phyloP scores from a whole-genome alignment of 2,888 invertebrate genomes.

The Pristionchus entomophagus region DNA sequence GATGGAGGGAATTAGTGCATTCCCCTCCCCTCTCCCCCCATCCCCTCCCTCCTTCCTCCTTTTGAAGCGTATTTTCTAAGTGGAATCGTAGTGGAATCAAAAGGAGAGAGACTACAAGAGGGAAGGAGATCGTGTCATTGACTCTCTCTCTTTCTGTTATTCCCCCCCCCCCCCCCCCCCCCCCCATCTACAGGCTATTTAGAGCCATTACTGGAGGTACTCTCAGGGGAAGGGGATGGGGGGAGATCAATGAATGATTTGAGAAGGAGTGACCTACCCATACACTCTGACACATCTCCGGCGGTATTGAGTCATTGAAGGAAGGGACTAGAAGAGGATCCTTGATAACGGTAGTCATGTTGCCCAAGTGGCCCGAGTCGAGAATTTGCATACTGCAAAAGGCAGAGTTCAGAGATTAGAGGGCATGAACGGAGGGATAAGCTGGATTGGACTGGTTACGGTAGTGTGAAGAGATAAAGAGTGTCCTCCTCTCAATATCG shows the following conservation, averaged over 20 bases:
- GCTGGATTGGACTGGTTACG: not conserved
- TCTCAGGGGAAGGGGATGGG: too few relatives aligned
- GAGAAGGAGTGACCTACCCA: not conserved
- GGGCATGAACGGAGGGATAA: not conserved
- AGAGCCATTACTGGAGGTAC: not conserved
- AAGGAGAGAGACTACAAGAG: conserved; percentile 17
- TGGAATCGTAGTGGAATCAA: not conserved
- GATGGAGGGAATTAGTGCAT: not conserved
- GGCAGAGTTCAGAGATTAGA: not conserved
- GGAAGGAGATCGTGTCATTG: not conserved
- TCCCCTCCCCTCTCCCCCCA: not conserved
- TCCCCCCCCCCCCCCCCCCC: not conserved
- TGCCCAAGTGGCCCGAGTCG: not conserved
- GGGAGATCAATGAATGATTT: conserved; percentile 7
- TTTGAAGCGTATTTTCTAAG: not conserved
- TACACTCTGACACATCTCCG: not conserved
- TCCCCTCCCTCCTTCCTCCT: not conserved
- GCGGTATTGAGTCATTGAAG: not conserved
- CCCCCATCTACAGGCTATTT: not conserved
- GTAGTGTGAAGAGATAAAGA: not conserved
- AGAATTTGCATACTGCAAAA: conserved; percentile 19
- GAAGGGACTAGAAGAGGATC: not conserved
- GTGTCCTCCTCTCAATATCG: not conserved
- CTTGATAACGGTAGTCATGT: not conserved
- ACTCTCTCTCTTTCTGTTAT: not conserved